Evolutionary conservation across 2,113 vertebrate genomes (phyloP), one percentile per base, ranked within the genome.

Genomic region (Pithys albifrons): DNA sequence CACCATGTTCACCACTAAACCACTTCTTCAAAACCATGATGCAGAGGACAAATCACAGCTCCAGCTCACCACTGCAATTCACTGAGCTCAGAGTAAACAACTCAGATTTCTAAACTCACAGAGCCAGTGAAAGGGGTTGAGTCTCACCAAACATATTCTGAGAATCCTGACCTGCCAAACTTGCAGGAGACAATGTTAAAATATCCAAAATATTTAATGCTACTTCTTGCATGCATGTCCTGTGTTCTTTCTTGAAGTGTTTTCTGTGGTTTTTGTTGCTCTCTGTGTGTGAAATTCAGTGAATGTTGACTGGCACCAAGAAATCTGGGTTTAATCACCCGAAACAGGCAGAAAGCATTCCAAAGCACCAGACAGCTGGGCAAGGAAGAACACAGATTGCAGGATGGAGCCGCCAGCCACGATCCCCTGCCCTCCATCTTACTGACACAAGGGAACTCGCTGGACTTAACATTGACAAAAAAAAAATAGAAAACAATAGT

Each of bases 301-400:
- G 33, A 8, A 4, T 0, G 1, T 20, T 48, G 78, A 67, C 49
- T 54, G 54, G 31, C 71, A 62, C 28, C 2, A 2, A 65, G 52
- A 85, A 85, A 88, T 79, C 37, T 70, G 64, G 7, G 37, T 64
- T 95, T 83, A 85, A 79, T 91, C 75, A 61, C 58, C 41, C 67
- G 18, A 90, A 90, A 57, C 17, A 80, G 54, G 71, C 66, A 85
- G 88, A 76, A 91, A 93, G n/a, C 22, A 18, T 64, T 94, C 45
- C 46, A 66, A 79, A 82, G n/a, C 3, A 5, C 24, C 66, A 75
- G 88, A 31, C 74, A 91, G 66, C 93, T 90, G 85, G 71, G 62
- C 62, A 58, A 73, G 29, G 74, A 71, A 82, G 65, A 78, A 46
- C 71, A 85, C 66, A 95, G 94, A 85, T 70, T 95, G 82, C 75